These are phyloP conservation scores for Thysanoteuthis rhombus DNA, from an alignment of 2,888 invertebrate species.

Conservation along the genomic window DNA sequence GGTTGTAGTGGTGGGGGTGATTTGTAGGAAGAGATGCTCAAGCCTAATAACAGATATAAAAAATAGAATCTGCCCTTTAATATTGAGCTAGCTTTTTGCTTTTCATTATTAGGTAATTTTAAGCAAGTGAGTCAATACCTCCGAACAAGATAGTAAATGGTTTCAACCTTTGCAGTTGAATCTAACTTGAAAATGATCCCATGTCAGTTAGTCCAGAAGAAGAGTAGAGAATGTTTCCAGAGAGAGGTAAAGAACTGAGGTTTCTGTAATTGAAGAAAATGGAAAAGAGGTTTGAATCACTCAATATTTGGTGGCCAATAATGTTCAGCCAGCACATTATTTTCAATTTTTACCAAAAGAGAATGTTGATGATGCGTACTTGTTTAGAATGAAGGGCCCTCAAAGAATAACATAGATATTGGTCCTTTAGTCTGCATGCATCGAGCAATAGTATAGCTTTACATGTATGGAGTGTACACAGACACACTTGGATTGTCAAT, in stretches of 20 bases:
- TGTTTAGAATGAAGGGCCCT: too few relatives aligned
- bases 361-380: too few relatives aligned
- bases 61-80: neutral
- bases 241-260: neutral
- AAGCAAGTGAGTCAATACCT: neutral
- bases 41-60: neutral
- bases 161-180: neutral
- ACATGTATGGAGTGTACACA: too few relatives aligned
- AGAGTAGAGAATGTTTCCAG: neutral
- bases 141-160: neutral
- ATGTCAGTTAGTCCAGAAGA: neutral
- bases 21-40: neutral
- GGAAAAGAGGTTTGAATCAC: too few relatives aligned
- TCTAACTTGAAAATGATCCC: neutral
- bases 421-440: too few relatives aligned
- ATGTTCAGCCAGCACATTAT: too few relatives aligned
- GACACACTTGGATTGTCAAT: too few relatives aligned
- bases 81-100: neutral
- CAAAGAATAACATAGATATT: too few relatives aligned
- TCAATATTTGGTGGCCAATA: too few relatives aligned
- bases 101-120: neutral
- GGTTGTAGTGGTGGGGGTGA: neutral
- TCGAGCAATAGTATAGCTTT: too few relatives aligned
- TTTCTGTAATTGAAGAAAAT: too few relatives aligned
- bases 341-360: too few relatives aligned